Evolutionary conservation across 1,140 invertebrate species (phyloP), one percentile per base, ranked within the genome.

Genomic region (Berghia stephanieae): DNA sequence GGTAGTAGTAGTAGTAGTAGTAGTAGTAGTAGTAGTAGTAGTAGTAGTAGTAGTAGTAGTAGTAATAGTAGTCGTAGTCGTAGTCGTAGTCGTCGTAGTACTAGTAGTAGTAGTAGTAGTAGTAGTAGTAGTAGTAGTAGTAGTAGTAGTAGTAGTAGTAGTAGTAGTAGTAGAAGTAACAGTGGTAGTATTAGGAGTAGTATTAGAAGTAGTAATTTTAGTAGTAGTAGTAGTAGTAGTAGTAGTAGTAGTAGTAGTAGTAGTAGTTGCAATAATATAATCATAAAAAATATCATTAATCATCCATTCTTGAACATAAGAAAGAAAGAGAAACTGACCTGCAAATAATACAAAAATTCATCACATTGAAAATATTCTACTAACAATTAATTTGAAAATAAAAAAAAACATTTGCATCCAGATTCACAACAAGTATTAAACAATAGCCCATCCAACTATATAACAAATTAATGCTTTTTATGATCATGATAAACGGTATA

Each of bases 41-140:
- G 38, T 70, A 70, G 38, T 70, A 70, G 68, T 70, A 70, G 68
- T 70, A 34, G 68, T 70, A 70, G 68, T 70, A 70, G 68, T n/a
- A n/a, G n/a, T n/a, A n/a, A n/a, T n/a, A n/a, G n/a, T n/a, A n/a
- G n/a, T n/a, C n/a, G n/a, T n/a, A n/a, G n/a, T n/a, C n/a, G n/a
- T n/a, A n/a, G n/a, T n/a, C n/a, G n/a, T n/a, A n/a, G n/a, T n/a
- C n/a, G n/a, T n/a, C n/a, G n/a, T n/a, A n/a, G n/a, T n/a, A n/a
- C n/a, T n/a, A n/a, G n/a, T n/a, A n/a, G n/a, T 40, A 70, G 38
- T 70, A 70, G 68, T 70, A 70, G 68, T 70, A 70, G 68, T 70
- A 70, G 68, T 70, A 70, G 68, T 70, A 70, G 68, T 70, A 70
- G 68, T 70, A 70, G 68, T 70, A 70, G 68, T 70, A 70, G 68